Conservation (phyloP, 2,797 vertebrate species). For the Enteromius paludinosus region DNA sequence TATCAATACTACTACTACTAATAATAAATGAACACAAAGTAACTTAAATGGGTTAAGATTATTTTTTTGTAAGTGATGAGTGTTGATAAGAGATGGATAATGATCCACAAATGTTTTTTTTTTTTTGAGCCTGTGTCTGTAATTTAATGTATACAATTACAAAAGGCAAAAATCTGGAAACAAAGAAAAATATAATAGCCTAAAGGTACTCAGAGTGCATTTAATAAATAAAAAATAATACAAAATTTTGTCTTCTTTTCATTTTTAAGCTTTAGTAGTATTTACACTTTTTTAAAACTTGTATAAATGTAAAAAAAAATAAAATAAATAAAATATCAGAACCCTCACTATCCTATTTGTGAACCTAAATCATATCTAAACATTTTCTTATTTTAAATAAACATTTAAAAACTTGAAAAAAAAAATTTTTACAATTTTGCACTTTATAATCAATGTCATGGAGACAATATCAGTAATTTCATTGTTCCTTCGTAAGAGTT, state of each 20-base stretch:
- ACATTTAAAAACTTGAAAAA: too few relatives aligned
- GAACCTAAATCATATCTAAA: background rate
- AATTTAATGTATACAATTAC: conserved; percentile 50
- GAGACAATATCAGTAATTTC: background rate
- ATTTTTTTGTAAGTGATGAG: conserved; percentile 68
- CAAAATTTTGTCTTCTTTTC: background rate
- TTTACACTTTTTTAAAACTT: background rate
- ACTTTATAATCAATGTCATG: too few relatives aligned
- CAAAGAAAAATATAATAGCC: background rate
- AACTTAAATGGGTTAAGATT: background rate
- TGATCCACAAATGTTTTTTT: conserved; percentile 66
- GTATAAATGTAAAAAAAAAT: background rate
- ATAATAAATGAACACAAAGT: background rate
- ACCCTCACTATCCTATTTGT: background rate
- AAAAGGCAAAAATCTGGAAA: background rate
- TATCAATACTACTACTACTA: background rate
- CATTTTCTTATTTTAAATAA: too few relatives aligned
- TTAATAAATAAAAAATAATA: background rate
- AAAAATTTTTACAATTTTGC: too few relatives aligned
- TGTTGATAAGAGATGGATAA: conserved; percentile 71
- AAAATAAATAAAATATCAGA: too few relatives aligned
- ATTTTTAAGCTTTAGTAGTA: background rate
- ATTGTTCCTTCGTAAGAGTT: background rate
- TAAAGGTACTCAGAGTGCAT: background rate
- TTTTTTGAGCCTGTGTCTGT: conserved; percentile 64